Evolutionary conservation across 37 sponge, comb jelly and placozoan genomes (phyloP), one percentile per base, ranked within the genome.

Genomic region (Oscarella lobularis): DNA sequence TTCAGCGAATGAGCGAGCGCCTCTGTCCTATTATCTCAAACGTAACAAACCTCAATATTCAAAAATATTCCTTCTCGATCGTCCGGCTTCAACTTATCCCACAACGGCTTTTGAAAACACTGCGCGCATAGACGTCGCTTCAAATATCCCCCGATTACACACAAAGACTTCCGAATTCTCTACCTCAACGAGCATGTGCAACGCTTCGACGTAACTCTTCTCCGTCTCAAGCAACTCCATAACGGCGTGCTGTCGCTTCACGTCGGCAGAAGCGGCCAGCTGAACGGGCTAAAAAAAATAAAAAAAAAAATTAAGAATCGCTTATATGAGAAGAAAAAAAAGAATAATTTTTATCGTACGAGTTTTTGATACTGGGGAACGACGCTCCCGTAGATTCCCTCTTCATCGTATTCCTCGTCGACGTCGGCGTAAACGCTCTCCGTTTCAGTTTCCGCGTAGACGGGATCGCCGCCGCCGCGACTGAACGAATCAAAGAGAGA

Each of bases 221-320:
- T 90, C 91, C 36, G 91, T 90, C 73, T 90, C 87, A 74, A 66
- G 83, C 35, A 90, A 38, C 74, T 90, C 91, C 9, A 36, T 5
- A 29, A 90, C 27, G 9, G 86, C 35, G 20, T 72, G 73, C 3
- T 40, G 33, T 36, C 68, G 77, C 84, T 86, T 86, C 29, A 83
- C 86, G 67, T 80, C 81, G 27, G 66, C 38, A 37, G 82, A 79
- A 33, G 76, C 40, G 14, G 73, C 9, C 20, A 9, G 60, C 20
- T 48, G 14, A 20, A 20, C 14, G 9, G 20, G 14, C 60, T 48
- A 48, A 9, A 48, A 9, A 48, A 9, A 48, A 20, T 27, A 48
- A 48, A 9, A 48, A 48, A 48, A 48, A 27, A 20, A 48, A 20
- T 27, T 20, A 48, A 9, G 20, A 27, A 9, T 27, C 60, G 20